A percentile compares a stretch with the other conserved stretches of the same genome.
Conservation (phyloP, 64 coral and sea anemone genomes). For the Dendronephthya gigantea region DNA sequence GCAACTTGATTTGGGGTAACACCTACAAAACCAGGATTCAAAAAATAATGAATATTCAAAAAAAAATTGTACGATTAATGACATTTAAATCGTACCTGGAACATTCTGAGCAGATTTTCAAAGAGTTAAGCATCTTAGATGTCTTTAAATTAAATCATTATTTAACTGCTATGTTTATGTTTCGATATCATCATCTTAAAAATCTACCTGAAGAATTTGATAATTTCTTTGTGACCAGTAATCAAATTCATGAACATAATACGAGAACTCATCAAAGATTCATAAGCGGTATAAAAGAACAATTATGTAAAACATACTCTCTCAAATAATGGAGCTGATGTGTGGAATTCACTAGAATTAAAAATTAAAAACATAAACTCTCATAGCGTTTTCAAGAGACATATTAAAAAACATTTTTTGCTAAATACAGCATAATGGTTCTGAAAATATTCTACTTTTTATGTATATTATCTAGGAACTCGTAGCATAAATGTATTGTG, state of each 20-base stretch:
- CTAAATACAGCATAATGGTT: no score
- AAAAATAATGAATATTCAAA: conserved; percentile 10
- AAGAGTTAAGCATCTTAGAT: neutral
- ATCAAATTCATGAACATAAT: neutral
- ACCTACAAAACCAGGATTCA: neutral
- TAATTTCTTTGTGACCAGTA: neutral
- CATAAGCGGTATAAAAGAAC: conserved; percentile 1
- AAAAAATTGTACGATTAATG: neutral
- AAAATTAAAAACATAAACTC: neutral
- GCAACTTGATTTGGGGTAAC: neutral
- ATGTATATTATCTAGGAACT: no score
- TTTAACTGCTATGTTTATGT: neutral
- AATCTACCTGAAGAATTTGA: neutral
- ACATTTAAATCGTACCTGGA: neutral
- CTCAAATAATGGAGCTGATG: neutral
- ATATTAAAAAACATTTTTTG: neutral
- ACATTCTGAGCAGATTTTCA: neutral
- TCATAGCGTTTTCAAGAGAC: neutral
- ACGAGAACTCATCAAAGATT: conserved; percentile 1
- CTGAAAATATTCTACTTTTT: no score
- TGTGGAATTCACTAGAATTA: neutral
- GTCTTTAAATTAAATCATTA: neutral
- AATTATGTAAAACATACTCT: conserved; percentile 6
- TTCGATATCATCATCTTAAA: neutral
- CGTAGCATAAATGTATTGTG: no score